A percentile compares a stretch with the other conserved stretches of the same genome.
phyloP scores from a whole-genome alignment of 2,888 invertebrate genomes.

The Sphecodes monilicornis region DNA sequence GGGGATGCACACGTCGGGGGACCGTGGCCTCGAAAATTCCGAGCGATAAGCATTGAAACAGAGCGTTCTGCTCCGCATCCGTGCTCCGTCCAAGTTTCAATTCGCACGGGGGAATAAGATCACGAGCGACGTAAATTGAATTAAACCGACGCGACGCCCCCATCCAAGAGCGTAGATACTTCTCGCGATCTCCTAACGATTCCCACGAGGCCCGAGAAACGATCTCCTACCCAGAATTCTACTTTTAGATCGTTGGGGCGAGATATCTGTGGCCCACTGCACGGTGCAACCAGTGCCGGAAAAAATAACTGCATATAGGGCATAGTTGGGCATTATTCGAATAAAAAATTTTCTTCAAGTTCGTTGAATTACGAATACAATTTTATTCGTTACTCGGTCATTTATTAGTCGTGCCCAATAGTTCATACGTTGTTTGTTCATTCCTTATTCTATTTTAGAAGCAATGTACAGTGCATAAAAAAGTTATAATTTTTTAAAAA shows the following conservation, averaged over 20 bases:
- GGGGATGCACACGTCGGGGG: background rate
- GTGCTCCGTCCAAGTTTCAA: constrained; percentile 49
- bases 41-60: constrained; percentile 26
- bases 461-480: no score
- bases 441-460: no score
- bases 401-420: no score
- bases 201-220: constrained; percentile 65
- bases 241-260: constrained; percentile 65
- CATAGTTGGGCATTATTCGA: no score
- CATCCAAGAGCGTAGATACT: constrained; percentile 24
- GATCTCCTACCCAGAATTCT: constrained; percentile 66
- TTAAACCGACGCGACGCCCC: constrained; percentile 58
- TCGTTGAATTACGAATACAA: no score
- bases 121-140: constrained; percentile 58
- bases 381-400: no score
- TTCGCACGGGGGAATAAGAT: constrained; percentile 55
- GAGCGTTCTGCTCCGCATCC: constrained; percentile 9
- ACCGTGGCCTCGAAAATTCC: constrained; percentile 1
- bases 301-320: background rate
- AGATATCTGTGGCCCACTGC: constrained; percentile 59
- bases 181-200: constrained; percentile 61
- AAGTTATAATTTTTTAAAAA: no score
- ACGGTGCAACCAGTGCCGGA: background rate
- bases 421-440: no score
- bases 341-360: no score